Base-by-base conservation (phyloP, 2,113 vertebrate genomes). In the Notiomystis cincta region DNA sequence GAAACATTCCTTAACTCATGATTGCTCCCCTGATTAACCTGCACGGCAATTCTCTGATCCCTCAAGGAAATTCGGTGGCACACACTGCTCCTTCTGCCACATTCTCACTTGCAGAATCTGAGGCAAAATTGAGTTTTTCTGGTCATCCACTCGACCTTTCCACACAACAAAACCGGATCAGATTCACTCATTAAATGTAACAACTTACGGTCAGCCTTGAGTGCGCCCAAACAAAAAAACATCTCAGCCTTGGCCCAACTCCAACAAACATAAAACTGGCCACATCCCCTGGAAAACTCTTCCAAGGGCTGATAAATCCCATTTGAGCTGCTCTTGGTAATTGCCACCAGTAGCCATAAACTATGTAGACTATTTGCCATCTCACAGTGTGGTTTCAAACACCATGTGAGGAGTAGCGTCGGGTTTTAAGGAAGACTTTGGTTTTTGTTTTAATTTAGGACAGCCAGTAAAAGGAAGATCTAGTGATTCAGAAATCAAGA, bases 251-350 rank as follows among this genome's bases (percentile, higher is more conserved):
- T 96, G 93, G 89, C 72, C 37, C 37, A 45, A 21, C 31, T 87
- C 92, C 96, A 95, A 60, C 4, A 24, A 81, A 90, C 77, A 95
- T 35, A 90, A 90, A 90, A 71, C 77, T 33, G 72, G 44, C 95
- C 90, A 58, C 93, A 95, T 92, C 92, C 76, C 90, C 79, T 90
- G 60, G 40, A 86, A 92, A 96, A 67, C 51, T 94, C 76, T 93
- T 78, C 69, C 11, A 10, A 66, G 1, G 25, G 88, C 71, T 92
- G 91, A 94, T 71, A 88, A 92, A 82, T 82, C 90, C 67, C 85
- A 69, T 67, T 87, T n/a, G 76, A 96, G 86, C 51, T 89, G 44
- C 71, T 89, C 40, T 12, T 87, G 82, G 60, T 75, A 75, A 73
- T 79, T 84, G 51, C 48, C 89, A 89, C 86, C 64, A 90, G 65